Percentiles rank a stretch among this genome's conserved stretches.
phyloP scores from a whole-genome alignment of 2,797 vertebrate genomes.

The Hypotaenidia okinawae region DNA sequence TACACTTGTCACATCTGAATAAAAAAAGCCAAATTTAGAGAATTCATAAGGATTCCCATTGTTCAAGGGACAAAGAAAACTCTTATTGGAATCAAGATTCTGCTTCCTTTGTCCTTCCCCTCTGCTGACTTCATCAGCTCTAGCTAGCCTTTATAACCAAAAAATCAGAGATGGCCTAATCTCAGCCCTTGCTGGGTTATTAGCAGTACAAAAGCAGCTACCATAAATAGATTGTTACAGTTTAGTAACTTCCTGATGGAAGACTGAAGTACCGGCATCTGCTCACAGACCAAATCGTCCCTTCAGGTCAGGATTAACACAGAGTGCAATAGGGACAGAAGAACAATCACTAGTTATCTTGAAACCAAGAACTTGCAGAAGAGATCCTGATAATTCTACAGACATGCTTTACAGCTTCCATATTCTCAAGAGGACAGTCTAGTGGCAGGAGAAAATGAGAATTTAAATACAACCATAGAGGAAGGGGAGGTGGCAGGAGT shows the following conservation, averaged over 20 bases:
- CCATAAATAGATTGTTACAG: constrained; percentile 63
- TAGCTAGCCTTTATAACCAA: neutral
- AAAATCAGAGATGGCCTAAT: constrained; percentile 49
- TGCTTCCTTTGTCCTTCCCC: constrained; percentile 64
- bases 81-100: constrained; percentile 62
- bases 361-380: neutral
- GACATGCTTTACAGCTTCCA: neutral
- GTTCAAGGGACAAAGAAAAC: constrained; percentile 48
- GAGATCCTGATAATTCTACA: neutral
- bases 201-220: constrained; percentile 56
- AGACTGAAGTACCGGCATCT: constrained; percentile 35
- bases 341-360: neutral
- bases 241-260: constrained; percentile 60
- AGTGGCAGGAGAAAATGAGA: neutral
- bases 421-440: neutral
- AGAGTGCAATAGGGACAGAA: neutral
- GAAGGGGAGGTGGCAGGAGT: neutral
- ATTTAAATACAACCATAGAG: neutral
- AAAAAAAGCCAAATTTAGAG: constrained; percentile 28
- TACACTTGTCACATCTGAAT: neutral
- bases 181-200: constrained; percentile 26
- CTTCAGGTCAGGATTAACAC: neutral
- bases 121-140: constrained; percentile 54
- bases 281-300: neutral
- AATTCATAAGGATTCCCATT: constrained; percentile 43